A percentile compares a stretch with the other conserved stretches of the same genome.
Evolutionary conservation across 2,113 vertebrate species (phyloP).

Genomic region (Cavia porcellus): DNA sequence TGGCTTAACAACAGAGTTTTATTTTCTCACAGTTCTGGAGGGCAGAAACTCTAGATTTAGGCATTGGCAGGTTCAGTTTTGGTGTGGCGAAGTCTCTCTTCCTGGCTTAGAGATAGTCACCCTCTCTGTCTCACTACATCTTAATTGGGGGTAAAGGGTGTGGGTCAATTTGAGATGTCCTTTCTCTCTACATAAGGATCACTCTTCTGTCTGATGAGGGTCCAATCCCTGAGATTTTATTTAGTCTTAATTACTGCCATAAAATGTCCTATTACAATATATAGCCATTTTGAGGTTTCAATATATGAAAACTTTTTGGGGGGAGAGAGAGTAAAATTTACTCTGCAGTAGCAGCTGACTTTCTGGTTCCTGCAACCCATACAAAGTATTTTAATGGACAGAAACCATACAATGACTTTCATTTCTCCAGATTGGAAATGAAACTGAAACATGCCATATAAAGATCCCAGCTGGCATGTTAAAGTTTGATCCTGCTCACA

Average conservation of each 20-base stretch:
- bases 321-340: not conserved
- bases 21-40: not conserved
- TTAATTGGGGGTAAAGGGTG: not conserved
- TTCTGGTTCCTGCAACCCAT: not conserved
- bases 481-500: not conserved
- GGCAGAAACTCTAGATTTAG: not conserved
- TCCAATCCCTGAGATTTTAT: not conserved
- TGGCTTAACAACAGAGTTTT: not conserved
- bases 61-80: not conserved
- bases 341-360: not conserved
- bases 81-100: not conserved
- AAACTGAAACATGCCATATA: not conserved
- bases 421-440: not conserved
- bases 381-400: not conserved
- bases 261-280: not conserved
- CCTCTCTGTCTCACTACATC: not conserved
- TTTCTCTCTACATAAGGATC: not conserved
- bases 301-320: not conserved
- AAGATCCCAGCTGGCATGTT: not conserved
- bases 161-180: not conserved
- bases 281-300: not conserved
- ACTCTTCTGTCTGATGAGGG: not conserved
- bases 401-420: not conserved
- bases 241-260: not conserved
- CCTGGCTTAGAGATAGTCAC: not conserved